Percentiles rank a stretch among this genome's conserved stretches.
Evolutionary conservation across 1,140 invertebrate species (phyloP).

Genomic region (Bombus soroeensis): DNA sequence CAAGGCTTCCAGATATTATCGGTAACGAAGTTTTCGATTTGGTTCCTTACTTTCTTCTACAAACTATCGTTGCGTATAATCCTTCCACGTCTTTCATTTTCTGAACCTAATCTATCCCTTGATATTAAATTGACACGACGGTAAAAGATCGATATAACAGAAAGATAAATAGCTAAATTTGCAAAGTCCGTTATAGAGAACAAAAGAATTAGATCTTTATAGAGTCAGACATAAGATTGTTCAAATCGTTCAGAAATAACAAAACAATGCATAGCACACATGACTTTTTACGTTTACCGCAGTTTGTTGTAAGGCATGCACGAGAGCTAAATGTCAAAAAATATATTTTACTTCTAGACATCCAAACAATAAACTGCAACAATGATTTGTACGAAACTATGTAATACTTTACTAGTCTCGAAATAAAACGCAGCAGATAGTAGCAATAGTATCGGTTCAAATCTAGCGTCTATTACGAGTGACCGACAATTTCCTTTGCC

Average conservation of each 20-base stretch:
- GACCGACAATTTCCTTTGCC: neutral
- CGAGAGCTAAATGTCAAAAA: too few relatives aligned
- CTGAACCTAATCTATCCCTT: too few relatives aligned
- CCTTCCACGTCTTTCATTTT: too few relatives aligned
- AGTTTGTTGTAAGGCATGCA: neutral
- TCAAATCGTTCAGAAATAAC: neutral
- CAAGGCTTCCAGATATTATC: too few relatives aligned
- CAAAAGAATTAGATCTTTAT: neutral
- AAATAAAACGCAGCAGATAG: neutral
- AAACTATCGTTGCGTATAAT: too few relatives aligned
- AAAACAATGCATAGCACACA: neutral
- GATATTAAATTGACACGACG: too few relatives aligned
- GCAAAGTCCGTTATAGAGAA: neutral
- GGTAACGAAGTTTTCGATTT: too few relatives aligned
- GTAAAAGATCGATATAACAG: too few relatives aligned
- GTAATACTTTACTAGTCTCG: neutral
- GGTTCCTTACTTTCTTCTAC: too few relatives aligned
- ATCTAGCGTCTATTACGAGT: conserved; percentile 12
- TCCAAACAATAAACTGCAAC: neutral
- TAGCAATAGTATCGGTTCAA: conserved; percentile 11
- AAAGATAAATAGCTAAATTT: too few relatives aligned
- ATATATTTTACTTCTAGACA: too few relatives aligned
- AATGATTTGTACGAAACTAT: neutral
- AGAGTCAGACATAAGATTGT: neutral
- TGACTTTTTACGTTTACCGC: neutral